These are phyloP conservation scores for Callopanchax toddi DNA, from an alignment of 2,113 vertebrate species.

Conservation along the genomic window DNA sequence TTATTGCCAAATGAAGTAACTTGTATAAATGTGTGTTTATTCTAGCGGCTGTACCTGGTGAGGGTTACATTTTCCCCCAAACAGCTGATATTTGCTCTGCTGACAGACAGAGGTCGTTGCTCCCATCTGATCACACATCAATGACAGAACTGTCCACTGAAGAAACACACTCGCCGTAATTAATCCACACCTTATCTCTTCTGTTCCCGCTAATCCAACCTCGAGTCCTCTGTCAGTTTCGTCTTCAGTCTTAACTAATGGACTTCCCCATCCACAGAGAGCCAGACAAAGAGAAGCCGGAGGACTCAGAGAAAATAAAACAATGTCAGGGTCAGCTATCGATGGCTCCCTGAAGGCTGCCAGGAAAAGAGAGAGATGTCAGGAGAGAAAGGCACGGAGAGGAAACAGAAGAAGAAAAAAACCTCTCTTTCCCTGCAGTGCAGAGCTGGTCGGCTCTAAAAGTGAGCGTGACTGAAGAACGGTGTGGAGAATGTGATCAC, in stretches of 20 bases:
- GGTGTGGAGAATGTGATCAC: slow-evolving; percentile 74
- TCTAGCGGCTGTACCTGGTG: not conserved
- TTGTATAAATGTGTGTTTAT: slow-evolving; percentile 1
- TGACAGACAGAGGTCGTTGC: slow-evolving; percentile 26
- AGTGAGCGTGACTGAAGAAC: slow-evolving; percentile 38
- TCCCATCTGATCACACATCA: slow-evolving; percentile 43
- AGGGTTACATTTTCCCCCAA: slow-evolving; percentile 23
- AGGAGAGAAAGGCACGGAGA: slow-evolving; percentile 19
- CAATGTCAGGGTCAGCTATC: slow-evolving; percentile 47
- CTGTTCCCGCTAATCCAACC: slow-evolving; percentile 60
- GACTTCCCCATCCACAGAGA: slow-evolving; percentile 40
- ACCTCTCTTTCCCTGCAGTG: slow-evolving; percentile 15
- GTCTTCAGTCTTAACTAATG: slow-evolving; percentile 53
- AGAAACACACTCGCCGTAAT: slow-evolving; percentile 56
- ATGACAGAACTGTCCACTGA: slow-evolving; percentile 61
- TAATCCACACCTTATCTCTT: slow-evolving; percentile 60
- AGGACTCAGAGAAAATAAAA: slow-evolving; percentile 48
- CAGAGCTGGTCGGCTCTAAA: slow-evolving; percentile 15
- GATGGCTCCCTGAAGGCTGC: slow-evolving; percentile 56
- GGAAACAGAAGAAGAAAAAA: slow-evolving; percentile 19
- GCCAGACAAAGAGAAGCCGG: not conserved
- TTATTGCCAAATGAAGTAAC: slow-evolving; percentile 2
- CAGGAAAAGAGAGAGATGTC: slow-evolving; percentile 47
- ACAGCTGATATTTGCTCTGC: slow-evolving; percentile 35
- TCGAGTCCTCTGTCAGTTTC: slow-evolving; percentile 47